phyloP scores from a whole-genome alignment of 2,888 invertebrate species.

The Sinodicranocentrus sp. region DNA sequence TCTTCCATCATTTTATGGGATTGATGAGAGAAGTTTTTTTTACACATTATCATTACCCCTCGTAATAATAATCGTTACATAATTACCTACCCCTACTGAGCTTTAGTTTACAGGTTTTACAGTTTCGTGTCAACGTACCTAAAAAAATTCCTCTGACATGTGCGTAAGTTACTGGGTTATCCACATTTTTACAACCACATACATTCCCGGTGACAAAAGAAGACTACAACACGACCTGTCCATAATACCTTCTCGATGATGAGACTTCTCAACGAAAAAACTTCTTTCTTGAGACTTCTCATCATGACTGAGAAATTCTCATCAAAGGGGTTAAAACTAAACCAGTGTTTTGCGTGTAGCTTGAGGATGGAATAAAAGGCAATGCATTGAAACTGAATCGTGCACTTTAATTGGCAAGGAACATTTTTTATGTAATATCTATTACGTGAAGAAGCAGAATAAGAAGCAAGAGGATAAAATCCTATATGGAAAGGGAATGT shows the following conservation, averaged over 20 bases:
- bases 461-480: too few relatives aligned
- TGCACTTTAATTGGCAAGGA: not conserved
- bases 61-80: not conserved
- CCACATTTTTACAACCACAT: not conserved
- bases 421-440: not conserved
- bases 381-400: not conserved
- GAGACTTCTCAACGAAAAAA: not conserved
- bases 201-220: not conserved
- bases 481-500: conserved; percentile 55
- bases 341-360: too few relatives aligned
- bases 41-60: not conserved
- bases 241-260: not conserved
- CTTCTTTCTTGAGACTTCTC: too few relatives aligned
- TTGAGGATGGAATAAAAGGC: not conserved
- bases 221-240: not conserved
- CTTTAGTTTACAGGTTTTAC: conserved; percentile 19
- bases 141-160: not conserved
- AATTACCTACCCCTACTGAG: conserved; percentile 16
- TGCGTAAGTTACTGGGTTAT: not conserved
- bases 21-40: conserved; percentile 9
- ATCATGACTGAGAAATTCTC: too few relatives aligned
- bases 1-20: not conserved
- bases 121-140: conserved; percentile 7
- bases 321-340: too few relatives aligned
- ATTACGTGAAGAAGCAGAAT: not conserved